phyloP scores from a whole-genome alignment of 2,888 invertebrate species.

The Omphaloscelis lunosa region DNA sequence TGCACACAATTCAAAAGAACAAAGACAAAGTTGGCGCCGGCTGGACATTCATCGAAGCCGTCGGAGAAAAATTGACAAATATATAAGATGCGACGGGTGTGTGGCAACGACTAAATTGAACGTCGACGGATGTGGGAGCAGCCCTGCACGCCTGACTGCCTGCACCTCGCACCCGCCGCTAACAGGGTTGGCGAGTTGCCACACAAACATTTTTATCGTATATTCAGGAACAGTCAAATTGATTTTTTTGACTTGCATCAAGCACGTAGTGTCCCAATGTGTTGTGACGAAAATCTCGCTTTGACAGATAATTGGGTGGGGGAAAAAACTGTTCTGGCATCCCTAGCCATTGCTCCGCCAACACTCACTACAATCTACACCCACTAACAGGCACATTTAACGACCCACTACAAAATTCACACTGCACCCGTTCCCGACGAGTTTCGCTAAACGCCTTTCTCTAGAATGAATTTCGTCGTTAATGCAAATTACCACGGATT shows the following conservation, averaged over 20 bases:
- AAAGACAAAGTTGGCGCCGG: constrained; percentile 60
- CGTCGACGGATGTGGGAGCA: constrained; percentile 66
- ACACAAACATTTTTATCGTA: constrained; percentile 19
- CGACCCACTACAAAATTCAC: constrained; percentile 65
- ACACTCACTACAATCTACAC: constrained; percentile 48
- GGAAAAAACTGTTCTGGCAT: constrained; percentile 7
- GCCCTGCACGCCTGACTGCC: constrained; percentile 68
- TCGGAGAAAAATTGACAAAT: constrained; percentile 69
- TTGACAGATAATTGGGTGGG: constrained; percentile 5
- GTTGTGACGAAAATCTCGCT: not conserved
- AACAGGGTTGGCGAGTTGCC: constrained; percentile 58
- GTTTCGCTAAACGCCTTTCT: constrained; percentile 58
- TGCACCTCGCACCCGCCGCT: constrained; percentile 48
- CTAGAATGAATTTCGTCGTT: constrained; percentile 63
- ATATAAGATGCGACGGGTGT: constrained; percentile 61
- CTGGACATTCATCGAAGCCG: constrained; percentile 59
- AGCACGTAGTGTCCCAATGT: constrained; percentile 14
- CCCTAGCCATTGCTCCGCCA: constrained; percentile 30
- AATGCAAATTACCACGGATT: constrained; percentile 60
- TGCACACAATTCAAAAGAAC: constrained; percentile 59
- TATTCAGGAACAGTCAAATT: constrained; percentile 39
- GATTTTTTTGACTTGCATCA: constrained; percentile 25
- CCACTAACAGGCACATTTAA: constrained; percentile 56
- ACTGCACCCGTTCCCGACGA: constrained; percentile 49
- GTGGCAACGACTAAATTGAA: constrained; percentile 74